A percentile compares a stretch with the other conserved stretches of the same genome.
These are phyloP conservation scores for Brachypalpus laphriformis DNA, from an alignment of 2,888 invertebrate species.

Conservation along the genomic window DNA sequence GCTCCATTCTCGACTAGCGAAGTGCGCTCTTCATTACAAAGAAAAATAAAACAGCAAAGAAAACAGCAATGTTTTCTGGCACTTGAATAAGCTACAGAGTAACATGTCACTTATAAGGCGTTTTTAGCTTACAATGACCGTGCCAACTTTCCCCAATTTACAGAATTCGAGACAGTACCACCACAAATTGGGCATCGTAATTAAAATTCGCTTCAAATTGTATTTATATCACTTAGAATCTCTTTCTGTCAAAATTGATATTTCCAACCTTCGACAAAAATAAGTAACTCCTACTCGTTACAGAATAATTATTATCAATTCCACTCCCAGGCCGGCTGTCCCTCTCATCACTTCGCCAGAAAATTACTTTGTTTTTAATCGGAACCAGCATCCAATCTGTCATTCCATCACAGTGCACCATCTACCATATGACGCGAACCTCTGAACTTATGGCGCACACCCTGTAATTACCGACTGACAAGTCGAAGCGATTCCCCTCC, in stretches of 20 bases:
- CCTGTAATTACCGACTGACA: constrained; percentile 70
- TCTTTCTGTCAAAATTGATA: not conserved
- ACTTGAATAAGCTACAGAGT: no score
- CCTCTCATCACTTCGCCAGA: constrained; percentile 24
- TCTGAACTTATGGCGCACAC: constrained; percentile 53
- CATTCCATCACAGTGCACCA: constrained; percentile 55
- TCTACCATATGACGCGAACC: constrained; percentile 55
- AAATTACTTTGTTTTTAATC: constrained; percentile 61
- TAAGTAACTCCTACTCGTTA: constrained; percentile 5
- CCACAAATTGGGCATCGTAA: not conserved
- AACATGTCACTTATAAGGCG: no score
- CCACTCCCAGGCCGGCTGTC: constrained; percentile 13
- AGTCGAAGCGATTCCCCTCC: constrained; percentile 16
- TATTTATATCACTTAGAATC: not conserved
- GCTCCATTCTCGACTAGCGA: no score
- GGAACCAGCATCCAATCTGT: constrained; percentile 71
- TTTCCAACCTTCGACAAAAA: not conserved
- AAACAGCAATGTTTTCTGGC: no score
- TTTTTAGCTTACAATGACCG: no score
- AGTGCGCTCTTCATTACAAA: no score
- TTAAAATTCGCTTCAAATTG: constrained; percentile 26
- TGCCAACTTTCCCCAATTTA: no score
- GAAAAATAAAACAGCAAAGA: no score
- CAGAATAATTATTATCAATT: constrained; percentile 59
- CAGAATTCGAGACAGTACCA: no score